A percentile compares a stretch with the other conserved stretches of the same genome.
Evolutionary conservation across 2,113 vertebrate species (phyloP).

Genomic region (Anoura caudifer): DNA sequence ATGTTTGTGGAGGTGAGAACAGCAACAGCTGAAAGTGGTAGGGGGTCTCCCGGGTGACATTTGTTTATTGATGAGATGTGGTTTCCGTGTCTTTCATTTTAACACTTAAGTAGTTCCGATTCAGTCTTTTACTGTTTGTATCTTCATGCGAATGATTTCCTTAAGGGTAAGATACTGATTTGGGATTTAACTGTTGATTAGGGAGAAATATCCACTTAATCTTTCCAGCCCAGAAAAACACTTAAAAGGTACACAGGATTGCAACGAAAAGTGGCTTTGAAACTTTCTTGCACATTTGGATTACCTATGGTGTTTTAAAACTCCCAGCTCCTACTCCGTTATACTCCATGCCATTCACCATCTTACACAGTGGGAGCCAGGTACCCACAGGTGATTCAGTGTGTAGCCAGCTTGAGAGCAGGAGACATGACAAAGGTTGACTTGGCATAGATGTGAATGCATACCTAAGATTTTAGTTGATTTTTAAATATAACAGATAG

Average conservation of each 20-base stretch:
- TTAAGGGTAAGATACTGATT: not conserved
- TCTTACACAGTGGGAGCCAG: not conserved
- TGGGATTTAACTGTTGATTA: not conserved
- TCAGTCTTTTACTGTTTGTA: not conserved
- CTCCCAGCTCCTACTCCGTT: not conserved
- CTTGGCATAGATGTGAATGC: not conserved
- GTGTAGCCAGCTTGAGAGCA: not conserved
- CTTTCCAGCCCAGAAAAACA: not conserved
- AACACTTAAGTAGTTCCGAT: not conserved
- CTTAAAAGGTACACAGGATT: not conserved
- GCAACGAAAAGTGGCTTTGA: not conserved
- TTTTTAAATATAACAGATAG: not conserved
- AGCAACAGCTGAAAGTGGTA: not conserved
- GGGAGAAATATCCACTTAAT: not conserved
- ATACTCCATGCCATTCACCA: fast-evolving
- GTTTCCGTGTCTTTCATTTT: not conserved
- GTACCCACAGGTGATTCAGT: not conserved
- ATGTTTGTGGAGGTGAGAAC: not conserved
- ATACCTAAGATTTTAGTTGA: not conserved
- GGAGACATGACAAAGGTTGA: not conserved
- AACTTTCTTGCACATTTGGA: not conserved
- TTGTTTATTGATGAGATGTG: not conserved
- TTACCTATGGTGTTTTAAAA: not conserved
- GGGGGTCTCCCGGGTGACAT: not conserved
- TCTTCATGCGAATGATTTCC: not conserved